Evolutionary conservation across 2,113 vertebrate species (phyloP), one percentile per base, ranked within the genome.

Genomic region (Tinamus guttatus): DNA sequence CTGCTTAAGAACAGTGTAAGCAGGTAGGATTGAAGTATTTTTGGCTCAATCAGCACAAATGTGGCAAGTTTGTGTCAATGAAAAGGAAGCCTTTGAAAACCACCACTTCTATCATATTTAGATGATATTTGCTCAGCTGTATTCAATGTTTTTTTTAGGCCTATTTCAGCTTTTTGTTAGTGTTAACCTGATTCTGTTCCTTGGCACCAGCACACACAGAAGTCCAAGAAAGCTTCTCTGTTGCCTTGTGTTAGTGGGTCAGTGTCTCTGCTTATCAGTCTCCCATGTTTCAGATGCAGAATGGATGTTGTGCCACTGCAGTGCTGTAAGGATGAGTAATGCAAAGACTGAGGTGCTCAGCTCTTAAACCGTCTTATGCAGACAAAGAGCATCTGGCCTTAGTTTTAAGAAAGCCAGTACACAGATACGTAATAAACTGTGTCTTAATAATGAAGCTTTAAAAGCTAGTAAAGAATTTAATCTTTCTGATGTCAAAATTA

Each of bases 91-190:
- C 81, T 84, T 62, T 89, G 75, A 87, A 91, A 94, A 60, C 16
- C 64, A 70, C 63, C 32, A 22, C 36, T 80, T 89, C 74, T 43
- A 64, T 74, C 71, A 28, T 87, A 18, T 87, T 90, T 75, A 64
- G 34, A 40, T 89, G 27, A 28, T 91, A 45, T 94, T 91, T 94
- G 27, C 54, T 82, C 81, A 73, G 75, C 81, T 96, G 75, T 80
- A 79, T 85, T 82, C 85, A 32, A 47, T 49, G 78, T 38, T 3
- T 49, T 34, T 13, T 85, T 92, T 65, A 92, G 32, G 13, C 28
- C 82, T 34, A 64, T 13, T 87, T 85, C 41, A 82, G 2, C 32
- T 79, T 87, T 32, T 4, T 70, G 7, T 47, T 54, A 19, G 22
- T 54, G 41, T 91, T 65, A 81, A 45, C 18, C 17, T 60, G 67